phyloP scores from a whole-genome alignment of 2,113 vertebrate species.

The Speoplatyrhinus poulsoni region DNA sequence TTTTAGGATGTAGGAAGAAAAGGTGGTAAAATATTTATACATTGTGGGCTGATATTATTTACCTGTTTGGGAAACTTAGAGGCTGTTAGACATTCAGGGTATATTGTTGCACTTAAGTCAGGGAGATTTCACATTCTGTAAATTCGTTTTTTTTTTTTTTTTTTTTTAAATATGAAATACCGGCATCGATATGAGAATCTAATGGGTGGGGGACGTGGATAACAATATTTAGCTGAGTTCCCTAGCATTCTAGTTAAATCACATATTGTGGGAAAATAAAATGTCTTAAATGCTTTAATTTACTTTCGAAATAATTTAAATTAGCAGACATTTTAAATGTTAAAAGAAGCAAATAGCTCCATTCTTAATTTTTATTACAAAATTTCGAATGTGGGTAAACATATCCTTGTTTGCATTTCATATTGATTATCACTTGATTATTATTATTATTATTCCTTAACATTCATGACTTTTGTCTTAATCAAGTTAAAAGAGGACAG shows the following conservation, averaged over 20 bases:
- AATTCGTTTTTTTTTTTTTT: slow-evolving; percentile 11
- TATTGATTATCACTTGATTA: background rate
- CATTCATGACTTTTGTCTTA: background rate
- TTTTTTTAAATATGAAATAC: background rate
- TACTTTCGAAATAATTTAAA: background rate
- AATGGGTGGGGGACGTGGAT: background rate
- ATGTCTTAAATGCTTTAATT: background rate
- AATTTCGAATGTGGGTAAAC: slow-evolving; percentile 39
- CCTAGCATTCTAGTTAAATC: background rate
- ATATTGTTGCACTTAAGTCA: slow-evolving; percentile 17
- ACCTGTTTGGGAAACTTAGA: slow-evolving; percentile 1
- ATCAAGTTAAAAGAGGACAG: background rate
- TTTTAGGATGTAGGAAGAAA: slow-evolving; percentile 33
- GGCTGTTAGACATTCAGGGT: slow-evolving; percentile 1
- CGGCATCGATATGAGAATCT: background rate
- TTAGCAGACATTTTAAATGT: background rate
- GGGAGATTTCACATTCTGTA: slow-evolving; percentile 1
- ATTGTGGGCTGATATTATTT: background rate
- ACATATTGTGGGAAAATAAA: background rate
- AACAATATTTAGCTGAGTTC: background rate
- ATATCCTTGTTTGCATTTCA: slow-evolving; percentile 4
- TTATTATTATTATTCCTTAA: background rate
- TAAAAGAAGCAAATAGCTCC: slow-evolving; percentile 20
- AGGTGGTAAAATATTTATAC: background rate
- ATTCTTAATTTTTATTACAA: slow-evolving; percentile 42